Percentiles rank a stretch among this genome's conserved stretches.
Evolutionary conservation across 1,140 invertebrate species (phyloP).

Genomic region (Diploscapter pachys): DNA sequence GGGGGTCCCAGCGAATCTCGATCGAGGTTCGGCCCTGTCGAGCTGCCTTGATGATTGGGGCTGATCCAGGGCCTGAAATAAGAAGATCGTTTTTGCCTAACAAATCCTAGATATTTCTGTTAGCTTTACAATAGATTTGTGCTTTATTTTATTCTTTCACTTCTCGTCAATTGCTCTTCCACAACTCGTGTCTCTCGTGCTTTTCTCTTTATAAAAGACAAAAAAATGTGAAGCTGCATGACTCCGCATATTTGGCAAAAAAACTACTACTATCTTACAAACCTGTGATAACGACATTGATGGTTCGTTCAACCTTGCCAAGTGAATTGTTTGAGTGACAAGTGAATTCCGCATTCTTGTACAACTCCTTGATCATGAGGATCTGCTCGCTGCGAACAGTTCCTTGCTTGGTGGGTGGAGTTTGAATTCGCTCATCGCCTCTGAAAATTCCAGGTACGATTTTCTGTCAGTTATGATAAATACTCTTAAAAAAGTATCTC

Average conservation of each 20-base stretch:
- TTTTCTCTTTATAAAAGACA: constrained; percentile 2
- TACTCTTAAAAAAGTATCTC: background rate
- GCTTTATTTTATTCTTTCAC: too few species aligned
- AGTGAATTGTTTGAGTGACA: constrained; percentile 49
- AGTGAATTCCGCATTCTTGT: constrained; percentile 55
- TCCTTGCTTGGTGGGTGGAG: constrained; percentile 29
- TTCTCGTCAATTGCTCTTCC: too few species aligned
- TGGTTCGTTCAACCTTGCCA: constrained; percentile 42
- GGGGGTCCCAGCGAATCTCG: constrained; percentile 52
- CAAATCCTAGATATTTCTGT: too few species aligned
- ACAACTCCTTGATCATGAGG: constrained; percentile 47
- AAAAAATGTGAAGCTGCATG: constrained; percentile 26
- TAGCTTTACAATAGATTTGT: too few species aligned
- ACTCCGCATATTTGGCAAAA: background rate
- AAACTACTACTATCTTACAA: background rate
- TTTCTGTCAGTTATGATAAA: background rate
- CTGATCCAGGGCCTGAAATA: constrained; percentile 50
- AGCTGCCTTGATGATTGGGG: constrained; percentile 44
- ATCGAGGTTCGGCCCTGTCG: constrained; percentile 48
- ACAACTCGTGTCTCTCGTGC: background rate
- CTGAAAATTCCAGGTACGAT: constrained; percentile 31
- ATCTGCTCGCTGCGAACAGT: constrained; percentile 44
- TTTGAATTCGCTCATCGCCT: constrained; percentile 37
- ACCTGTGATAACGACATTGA: constrained; percentile 49
- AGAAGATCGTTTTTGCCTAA: constrained; percentile 6